Evolutionary conservation across 2,113 vertebrate species (phyloP).

Genomic region (Takifugu flavidus): DNA sequence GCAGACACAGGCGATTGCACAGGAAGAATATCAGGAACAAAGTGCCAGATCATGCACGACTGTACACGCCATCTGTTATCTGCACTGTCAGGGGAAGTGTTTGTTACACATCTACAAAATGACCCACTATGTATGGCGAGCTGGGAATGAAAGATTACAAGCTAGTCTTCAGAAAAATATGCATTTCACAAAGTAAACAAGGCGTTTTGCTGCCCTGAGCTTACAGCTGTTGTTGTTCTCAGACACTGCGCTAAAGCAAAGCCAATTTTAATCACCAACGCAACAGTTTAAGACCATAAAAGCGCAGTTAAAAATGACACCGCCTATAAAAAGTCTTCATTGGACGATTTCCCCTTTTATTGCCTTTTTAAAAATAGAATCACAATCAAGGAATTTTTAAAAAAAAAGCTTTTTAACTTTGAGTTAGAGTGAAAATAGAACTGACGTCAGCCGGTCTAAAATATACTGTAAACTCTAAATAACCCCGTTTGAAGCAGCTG

Average conservation of each 20-base stretch:
- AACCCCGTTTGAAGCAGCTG: no score
- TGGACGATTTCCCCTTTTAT: background rate
- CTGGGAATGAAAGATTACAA: conserved; percentile 22
- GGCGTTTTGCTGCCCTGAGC: background rate
- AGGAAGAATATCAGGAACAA: conserved; percentile 30
- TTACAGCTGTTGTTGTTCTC: background rate
- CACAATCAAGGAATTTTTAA: no score
- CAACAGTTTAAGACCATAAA: background rate
- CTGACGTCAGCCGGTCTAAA: no score
- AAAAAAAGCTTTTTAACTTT: no score
- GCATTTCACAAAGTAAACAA: conserved; percentile 1
- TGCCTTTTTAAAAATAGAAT: no score
- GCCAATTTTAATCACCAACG: background rate
- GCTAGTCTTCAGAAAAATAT: conserved; percentile 10
- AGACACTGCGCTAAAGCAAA: background rate
- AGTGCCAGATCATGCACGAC: conserved; percentile 34
- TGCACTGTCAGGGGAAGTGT: conserved; percentile 26
- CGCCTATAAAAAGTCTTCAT: background rate
- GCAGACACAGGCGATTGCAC: conserved; percentile 25
- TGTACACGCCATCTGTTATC: conserved; percentile 42
- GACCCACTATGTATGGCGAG: conserved; percentile 20
- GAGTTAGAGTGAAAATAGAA: no score
- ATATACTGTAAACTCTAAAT: no score
- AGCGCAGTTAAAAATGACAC: no score
- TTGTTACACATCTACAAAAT: conserved; percentile 22